Base-by-base conservation (phyloP, 2,797 vertebrate genomes). In the Pseudochromis fuscus region DNA sequence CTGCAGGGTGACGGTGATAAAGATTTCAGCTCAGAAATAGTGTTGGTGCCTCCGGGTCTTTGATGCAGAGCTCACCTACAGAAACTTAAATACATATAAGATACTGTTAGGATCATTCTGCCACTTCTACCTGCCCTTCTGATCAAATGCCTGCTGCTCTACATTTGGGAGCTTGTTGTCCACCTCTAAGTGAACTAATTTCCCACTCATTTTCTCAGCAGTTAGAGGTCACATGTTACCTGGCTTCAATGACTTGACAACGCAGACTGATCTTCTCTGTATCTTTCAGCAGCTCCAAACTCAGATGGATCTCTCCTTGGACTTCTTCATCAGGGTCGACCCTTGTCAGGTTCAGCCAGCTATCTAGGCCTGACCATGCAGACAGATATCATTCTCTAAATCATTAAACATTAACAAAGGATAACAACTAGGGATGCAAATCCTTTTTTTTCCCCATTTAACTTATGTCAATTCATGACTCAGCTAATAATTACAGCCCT, bases 231-330 rank as follows among this genome's bases (percentile, higher is more conserved):
- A n/a, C 19, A 3, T 44, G 58, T 84, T 85, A 96, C 96, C 96
- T 96, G 87, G 96, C 96, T 89, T 96, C 93, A 1, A 96, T 93
- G 77, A 98, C 87, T 25, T 94, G 94, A 71, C 96, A 97, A 58
- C 86, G 90, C 58, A 98, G 91, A 46, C 84, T 86, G 38, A 88
- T 86, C 0, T 90, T 94, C 37, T 88, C 88, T 6, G 69, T 49
- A 0, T 84, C 92, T 77, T 93, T 85, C 19, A 92, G 85, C 4
- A 97, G 86, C 73, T 83, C 79, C 83, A 98, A 83, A 2, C 93
- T 92, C 81, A 97, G 83, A n/a, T 93, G 93, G 86, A 98, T 93
- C 91, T 98, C 96, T 0, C 97, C 97, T 88, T 97, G 97, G 55
- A 97, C 95, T 85, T 98, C 97, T 1, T 96, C 92, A 3, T 96